Evolutionary conservation across 2,888 invertebrate species (phyloP).

Genomic region (Ochropleura plecta): DNA sequence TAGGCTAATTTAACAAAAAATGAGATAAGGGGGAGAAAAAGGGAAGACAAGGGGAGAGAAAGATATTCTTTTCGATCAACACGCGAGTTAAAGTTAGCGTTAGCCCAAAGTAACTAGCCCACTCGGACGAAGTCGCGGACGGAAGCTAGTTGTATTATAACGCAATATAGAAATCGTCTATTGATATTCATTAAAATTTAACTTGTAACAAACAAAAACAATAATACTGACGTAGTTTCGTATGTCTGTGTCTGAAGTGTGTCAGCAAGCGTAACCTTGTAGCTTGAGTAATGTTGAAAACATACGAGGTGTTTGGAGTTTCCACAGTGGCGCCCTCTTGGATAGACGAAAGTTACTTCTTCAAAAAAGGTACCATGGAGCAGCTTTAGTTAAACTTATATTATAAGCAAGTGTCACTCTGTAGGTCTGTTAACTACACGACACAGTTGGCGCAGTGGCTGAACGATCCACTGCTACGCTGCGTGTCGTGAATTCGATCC

Average conservation of each 20-base stretch:
- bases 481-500: no score
- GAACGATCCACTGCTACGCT: no score
- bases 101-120: no score
- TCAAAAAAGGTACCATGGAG: no score
- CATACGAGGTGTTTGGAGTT: slow-evolving; percentile 2
- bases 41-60: no score
- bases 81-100: no score
- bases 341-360: neutral
- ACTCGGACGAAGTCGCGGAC: no score
- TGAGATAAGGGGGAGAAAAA: no score
- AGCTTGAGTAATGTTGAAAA: slow-evolving; percentile 22
- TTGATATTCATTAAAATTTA: neutral
- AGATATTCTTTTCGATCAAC: no score
- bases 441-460: no score
- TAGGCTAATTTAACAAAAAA: no score
- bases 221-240: neutral
- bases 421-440: neutral
- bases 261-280: slow-evolving; percentile 14
- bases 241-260: slow-evolving; percentile 12
- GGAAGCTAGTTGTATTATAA: no score
- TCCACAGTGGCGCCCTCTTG: neutral
- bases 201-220: neutral
- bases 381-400: neutral
- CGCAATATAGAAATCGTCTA: neutral
- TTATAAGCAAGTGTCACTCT: neutral